Percentiles rank a stretch among this genome's conserved stretches.
Conservation (phyloP, 2,113 vertebrate genomes). For the Collichthys lucidus region DNA sequence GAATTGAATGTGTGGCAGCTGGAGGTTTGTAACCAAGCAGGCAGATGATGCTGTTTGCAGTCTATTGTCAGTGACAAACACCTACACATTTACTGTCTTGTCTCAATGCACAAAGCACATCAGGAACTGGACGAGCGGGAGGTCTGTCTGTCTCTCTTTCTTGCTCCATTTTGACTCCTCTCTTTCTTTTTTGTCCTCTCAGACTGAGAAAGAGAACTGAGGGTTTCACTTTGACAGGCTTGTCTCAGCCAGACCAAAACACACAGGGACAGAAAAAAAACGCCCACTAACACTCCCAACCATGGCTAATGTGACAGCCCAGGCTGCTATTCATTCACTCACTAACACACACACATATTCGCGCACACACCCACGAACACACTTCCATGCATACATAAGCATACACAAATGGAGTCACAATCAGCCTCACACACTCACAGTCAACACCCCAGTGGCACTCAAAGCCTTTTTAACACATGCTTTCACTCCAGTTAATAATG, state of each 20-base stretch:
- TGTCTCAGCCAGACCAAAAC: conserved; percentile 48
- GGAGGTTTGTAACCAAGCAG: conserved; percentile 24
- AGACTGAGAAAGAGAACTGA: conserved; percentile 37
- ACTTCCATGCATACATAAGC: conserved; percentile 30
- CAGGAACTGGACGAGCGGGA: conserved; percentile 33
- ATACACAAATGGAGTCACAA: conserved; percentile 38
- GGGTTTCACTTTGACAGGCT: conserved; percentile 48
- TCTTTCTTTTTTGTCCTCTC: conserved; percentile 34
- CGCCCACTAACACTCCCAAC: conserved; percentile 64
- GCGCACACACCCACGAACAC: conserved; percentile 39
- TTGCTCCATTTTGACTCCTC: conserved; percentile 23
- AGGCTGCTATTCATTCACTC: conserved; percentile 54
- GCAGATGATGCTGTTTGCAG: conserved; percentile 36
- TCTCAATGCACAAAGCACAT: conserved; percentile 61
- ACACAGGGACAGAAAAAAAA: conserved; percentile 40
- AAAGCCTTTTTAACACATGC: conserved; percentile 50
- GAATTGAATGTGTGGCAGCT: conserved; percentile 3
- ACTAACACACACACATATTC: conserved; percentile 27
- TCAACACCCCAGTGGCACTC: conserved; percentile 35
- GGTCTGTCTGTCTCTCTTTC: conserved; percentile 40
- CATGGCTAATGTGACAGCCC: conserved; percentile 70
- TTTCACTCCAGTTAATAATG: conserved; percentile 54
- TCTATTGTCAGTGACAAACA: conserved; percentile 69
- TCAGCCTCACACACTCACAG: conserved; percentile 32
- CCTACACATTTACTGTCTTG: conserved; percentile 74